These are phyloP conservation scores for Tholera decimalis DNA, from an alignment of 2,888 invertebrate species.

Conservation along the genomic window DNA sequence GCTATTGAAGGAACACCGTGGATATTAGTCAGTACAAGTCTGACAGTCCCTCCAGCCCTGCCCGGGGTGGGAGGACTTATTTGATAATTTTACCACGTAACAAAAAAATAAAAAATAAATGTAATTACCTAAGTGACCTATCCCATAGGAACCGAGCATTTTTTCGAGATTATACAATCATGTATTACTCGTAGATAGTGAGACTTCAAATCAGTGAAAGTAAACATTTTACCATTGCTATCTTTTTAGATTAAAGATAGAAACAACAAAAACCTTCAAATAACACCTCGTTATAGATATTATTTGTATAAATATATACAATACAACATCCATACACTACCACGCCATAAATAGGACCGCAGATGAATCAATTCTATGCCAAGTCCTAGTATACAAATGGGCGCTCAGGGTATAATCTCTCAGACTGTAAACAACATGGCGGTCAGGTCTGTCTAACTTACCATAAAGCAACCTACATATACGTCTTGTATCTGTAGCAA, in stretches of 20 bases:
- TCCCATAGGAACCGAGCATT: background rate
- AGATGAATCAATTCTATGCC: conserved; percentile 23
- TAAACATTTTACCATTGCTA: background rate
- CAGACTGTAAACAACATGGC: conserved; percentile 24
- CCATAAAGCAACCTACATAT: background rate
- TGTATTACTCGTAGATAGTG: too few species aligned
- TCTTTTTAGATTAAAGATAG: background rate
- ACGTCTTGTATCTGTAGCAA: background rate
- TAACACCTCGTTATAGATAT: background rate
- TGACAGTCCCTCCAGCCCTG: too few species aligned
- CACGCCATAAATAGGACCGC: conserved; percentile 18
- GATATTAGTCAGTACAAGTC: too few species aligned
- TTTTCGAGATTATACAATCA: background rate
- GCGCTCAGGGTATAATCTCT: conserved; percentile 24
- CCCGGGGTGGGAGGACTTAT: too few species aligned
- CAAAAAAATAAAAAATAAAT: too few species aligned
- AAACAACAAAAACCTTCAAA: background rate
- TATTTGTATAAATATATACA: conserved; percentile 10
- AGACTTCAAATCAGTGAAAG: too few species aligned
- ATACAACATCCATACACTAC: background rate
- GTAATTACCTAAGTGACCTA: too few species aligned
- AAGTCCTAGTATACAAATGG: conserved; percentile 11
- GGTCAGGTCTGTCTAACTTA: conserved; percentile 7
- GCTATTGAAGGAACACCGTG: too few species aligned
- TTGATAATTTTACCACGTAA: too few species aligned